Conservation (phyloP, 1,140 invertebrate genomes). For the Scaptomyza hsui region DNA sequence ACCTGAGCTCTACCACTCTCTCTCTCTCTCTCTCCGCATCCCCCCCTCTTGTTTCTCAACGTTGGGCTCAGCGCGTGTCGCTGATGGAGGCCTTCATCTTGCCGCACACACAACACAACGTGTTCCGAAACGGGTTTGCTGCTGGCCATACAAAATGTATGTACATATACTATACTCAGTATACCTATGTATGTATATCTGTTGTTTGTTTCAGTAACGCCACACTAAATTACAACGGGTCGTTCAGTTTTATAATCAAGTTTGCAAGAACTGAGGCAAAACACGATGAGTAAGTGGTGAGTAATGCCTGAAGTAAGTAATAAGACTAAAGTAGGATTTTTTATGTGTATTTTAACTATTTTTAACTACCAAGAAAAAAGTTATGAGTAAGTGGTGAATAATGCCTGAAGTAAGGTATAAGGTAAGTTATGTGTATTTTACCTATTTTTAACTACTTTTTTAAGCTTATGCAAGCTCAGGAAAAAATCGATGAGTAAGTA, state of each 20-base stretch:
- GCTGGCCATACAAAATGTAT: constrained; percentile 50
- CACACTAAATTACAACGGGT: constrained; percentile 25
- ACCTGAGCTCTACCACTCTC: constrained; percentile 6
- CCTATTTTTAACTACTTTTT: too few species aligned
- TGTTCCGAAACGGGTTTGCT: constrained; percentile 74
- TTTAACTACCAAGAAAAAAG: too few species aligned
- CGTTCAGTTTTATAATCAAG: constrained; percentile 2
- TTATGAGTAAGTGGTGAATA: too few species aligned
- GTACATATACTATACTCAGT: constrained; percentile 5
- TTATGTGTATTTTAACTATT: too few species aligned
- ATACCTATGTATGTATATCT: constrained; percentile 8
- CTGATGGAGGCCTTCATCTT: constrained; percentile 70
- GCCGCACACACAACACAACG: constrained; percentile 73
- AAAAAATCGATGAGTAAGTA: too few species aligned
- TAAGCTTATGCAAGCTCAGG: too few species aligned
- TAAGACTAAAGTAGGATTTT: too few species aligned
- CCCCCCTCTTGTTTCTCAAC: not conserved
- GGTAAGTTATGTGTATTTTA: too few species aligned
- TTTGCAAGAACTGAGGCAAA: constrained; percentile 15
- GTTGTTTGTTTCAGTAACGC: constrained; percentile 19
- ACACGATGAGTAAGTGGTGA: too few species aligned
- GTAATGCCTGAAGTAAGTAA: too few species aligned
- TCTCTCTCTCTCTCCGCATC: constrained; percentile 11
- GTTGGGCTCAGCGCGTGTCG: constrained; percentile 68
- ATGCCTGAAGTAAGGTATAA: too few species aligned